Conservation (phyloP, 2,113 vertebrate genomes). For the Tenebrosternarchus preto region DNA sequence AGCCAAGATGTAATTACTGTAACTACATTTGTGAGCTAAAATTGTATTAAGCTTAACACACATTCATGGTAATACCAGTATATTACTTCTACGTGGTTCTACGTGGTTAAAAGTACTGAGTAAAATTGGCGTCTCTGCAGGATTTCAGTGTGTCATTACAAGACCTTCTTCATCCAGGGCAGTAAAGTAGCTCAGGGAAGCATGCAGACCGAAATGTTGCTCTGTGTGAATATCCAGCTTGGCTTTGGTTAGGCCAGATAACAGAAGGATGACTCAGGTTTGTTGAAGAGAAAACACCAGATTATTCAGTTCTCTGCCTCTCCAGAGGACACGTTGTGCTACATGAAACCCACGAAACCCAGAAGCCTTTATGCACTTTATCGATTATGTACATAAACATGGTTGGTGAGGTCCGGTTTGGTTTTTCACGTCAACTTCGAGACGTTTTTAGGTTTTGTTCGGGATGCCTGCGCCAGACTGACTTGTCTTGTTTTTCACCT, state of each 20-base stretch:
- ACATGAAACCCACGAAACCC: no score
- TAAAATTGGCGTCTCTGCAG: not conserved
- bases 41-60: no score
- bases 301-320: not conserved
- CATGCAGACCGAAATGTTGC: not conserved
- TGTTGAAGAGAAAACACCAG: not conserved
- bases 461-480: constrained; percentile 19
- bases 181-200: not conserved
- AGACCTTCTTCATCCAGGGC: not conserved
- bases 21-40: no score
- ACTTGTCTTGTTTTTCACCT: constrained; percentile 64
- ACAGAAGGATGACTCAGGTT: not conserved
- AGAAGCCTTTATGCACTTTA: no score
- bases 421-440: not conserved
- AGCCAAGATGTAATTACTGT: no score
- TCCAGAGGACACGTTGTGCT: not conserved
- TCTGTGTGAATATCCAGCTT: not conserved
- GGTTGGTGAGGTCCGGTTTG: not conserved
- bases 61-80: no score
- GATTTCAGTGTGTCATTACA: not conserved
- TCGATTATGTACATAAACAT: no score
- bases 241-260: no score
- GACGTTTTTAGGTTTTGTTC: constrained; percentile 16
- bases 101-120: not conserved
- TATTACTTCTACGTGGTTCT: no score